Conservation (phyloP, 2,113 vertebrate genomes). For the Plectropomus leopardus region DNA sequence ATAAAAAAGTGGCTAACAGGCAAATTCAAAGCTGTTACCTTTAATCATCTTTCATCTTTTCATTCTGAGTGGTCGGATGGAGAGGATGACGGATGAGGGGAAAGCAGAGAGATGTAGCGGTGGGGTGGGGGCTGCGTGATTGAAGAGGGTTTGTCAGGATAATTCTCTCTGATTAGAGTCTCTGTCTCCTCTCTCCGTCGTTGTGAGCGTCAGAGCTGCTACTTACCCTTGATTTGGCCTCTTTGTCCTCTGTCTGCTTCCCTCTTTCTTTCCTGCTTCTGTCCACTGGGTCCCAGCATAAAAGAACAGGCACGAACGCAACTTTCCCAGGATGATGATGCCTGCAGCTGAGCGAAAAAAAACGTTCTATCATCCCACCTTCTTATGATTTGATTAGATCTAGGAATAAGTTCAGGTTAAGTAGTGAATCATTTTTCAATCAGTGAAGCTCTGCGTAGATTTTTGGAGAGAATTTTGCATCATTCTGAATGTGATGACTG, state of each 20-base stretch:
- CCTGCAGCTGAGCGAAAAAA: neutral
- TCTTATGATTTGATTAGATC: neutral
- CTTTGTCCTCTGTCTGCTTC: conserved; percentile 35
- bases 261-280: conserved; percentile 7
- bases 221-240: conserved; percentile 50
- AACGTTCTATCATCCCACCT: neutral
- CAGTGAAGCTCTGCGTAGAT: neutral
- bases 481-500: conserved; percentile 7
- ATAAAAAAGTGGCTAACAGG: conserved; percentile 35
- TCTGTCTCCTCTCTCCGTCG: conserved; percentile 30
- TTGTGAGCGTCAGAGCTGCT: conserved; percentile 34
- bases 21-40: conserved; percentile 72
- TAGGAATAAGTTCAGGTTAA: neutral
- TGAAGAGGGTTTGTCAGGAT: conserved; percentile 64
- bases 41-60: conserved; percentile 67
- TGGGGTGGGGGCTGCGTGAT: conserved; percentile 38
- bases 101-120: conserved; percentile 2
- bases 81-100: conserved; percentile 15
- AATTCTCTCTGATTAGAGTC: conserved; percentile 65
- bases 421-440: neutral
- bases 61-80: conserved; percentile 35
- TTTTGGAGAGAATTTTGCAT: neutral
- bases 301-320: conserved; percentile 5
- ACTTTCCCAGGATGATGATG: neutral
- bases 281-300: neutral